phyloP scores from a whole-genome alignment of 2,113 vertebrate genomes.

The Oreotrochilus melanogaster region DNA sequence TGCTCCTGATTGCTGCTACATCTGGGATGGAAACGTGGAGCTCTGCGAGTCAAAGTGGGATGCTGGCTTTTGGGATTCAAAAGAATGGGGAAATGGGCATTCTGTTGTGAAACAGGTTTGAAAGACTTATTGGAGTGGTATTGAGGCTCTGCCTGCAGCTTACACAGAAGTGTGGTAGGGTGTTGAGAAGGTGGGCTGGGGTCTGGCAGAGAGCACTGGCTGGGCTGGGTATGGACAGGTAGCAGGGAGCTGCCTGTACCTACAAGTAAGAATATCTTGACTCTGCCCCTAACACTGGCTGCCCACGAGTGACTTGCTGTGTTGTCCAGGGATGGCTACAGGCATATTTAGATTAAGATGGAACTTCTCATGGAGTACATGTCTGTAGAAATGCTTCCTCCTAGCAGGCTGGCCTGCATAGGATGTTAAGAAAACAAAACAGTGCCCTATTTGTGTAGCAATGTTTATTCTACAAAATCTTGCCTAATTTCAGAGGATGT shows the following conservation, averaged over 20 bases:
- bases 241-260: neutral
- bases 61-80: fast-evolving
- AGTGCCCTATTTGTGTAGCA: neutral
- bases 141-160: neutral
- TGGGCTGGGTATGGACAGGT: neutral
- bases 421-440: neutral
- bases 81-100: neutral
- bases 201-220: neutral
- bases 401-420: neutral
- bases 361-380: neutral
- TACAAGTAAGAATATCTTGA: neutral
- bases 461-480: neutral
- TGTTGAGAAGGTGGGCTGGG: neutral
- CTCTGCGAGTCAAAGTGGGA: neutral
- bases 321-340: neutral
- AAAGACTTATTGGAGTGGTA: neutral
- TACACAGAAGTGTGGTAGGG: fast-evolving
- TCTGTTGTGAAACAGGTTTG: neutral
- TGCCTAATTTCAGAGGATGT: neutral
- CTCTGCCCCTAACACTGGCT: neutral
- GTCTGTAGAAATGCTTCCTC: neutral
- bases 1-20: neutral
- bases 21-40: neutral
- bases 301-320: neutral
- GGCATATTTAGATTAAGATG: neutral